Percentiles rank a stretch among this genome's conserved stretches.
Evolutionary conservation across 1,140 invertebrate species (phyloP).

Genomic region (Pogonognathellus flavescens): DNA sequence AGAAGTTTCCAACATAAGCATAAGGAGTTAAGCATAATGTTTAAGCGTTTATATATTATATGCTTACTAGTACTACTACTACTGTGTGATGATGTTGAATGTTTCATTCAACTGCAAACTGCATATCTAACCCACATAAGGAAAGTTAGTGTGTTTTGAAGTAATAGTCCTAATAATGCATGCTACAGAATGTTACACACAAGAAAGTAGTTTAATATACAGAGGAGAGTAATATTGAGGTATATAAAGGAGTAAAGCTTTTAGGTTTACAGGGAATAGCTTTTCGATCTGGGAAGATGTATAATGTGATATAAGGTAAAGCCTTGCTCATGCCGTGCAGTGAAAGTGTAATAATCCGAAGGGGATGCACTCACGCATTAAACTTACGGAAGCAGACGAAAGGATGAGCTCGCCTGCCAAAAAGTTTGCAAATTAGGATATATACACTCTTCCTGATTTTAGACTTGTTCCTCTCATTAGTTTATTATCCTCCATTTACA

Average conservation of each 20-base stretch:
- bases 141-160: too few species aligned
- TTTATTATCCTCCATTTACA: constrained; percentile 36
- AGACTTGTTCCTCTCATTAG: constrained; percentile 49
- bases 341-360: background rate
- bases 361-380: constrained; percentile 40
- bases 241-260: too few species aligned
- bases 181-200: too few species aligned
- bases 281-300: background rate
- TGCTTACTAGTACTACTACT: too few species aligned
- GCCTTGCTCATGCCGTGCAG: too few species aligned
- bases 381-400: background rate
- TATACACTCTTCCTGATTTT: constrained; percentile 50
- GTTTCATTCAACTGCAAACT: too few species aligned
- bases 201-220: too few species aligned
- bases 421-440: constrained; percentile 48
- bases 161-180: too few species aligned
- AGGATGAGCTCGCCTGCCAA: constrained; percentile 27
- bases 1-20: background rate
- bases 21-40: background rate
- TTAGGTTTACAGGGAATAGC: background rate
- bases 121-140: too few species aligned
- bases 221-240: too few species aligned
- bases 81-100: too few species aligned
- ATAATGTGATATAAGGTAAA: too few species aligned
- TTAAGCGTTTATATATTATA: background rate